Base-by-base conservation (phyloP, 1,140 invertebrate species). In the Limonius californicus region DNA sequence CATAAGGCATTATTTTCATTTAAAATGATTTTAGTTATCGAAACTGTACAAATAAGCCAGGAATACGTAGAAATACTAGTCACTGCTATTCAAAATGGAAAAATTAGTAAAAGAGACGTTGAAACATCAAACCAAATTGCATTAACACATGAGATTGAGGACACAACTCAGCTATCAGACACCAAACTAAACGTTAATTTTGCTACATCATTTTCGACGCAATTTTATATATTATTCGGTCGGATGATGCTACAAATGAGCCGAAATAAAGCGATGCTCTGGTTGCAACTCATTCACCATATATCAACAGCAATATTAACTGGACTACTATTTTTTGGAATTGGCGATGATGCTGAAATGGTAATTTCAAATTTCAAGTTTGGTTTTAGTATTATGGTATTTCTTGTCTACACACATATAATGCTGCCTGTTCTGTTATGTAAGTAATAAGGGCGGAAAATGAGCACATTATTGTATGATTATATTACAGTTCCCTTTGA, bases 401-500 rank as follows among this genome's bases (percentile, higher is more conserved):
- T 85, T 71, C 84, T 84, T 65, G 82, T 85, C 79, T 86, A 84
- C 65, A 86, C 84, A 0, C 80, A 85, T 62, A 76, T 82, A 8
- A 85, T 86, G 83, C 76, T 79, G 14, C 83, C 83, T 43, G 77
- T 84, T 3, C 68, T 86, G 54, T 45, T 83, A 43, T 85, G 84
- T 86, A 78, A 84, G 82, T 79, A 45, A 15, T 45, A 15, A 12
- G 23, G n/a, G n/a, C n/a, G n/a, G n/a, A n/a, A n/a, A n/a, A n/a
- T 27, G 4, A 45, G 4, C 42, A n/a, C n/a, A 6, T 45, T n/a
- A 4, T 4, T 3, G 14, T 45, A 45, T 3, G 12, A 45, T 15
- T 15, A 6, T 4, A 9, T 27, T 27, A 27, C 42, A 45, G 94
- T 94, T 86, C 94, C 94, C 0, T 80, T 86, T 9, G 93, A 97